Evolutionary conservation across 1,140 invertebrate species (phyloP), one percentile per base, ranked within the genome.

Genomic region (Drepana arcuata): DNA sequence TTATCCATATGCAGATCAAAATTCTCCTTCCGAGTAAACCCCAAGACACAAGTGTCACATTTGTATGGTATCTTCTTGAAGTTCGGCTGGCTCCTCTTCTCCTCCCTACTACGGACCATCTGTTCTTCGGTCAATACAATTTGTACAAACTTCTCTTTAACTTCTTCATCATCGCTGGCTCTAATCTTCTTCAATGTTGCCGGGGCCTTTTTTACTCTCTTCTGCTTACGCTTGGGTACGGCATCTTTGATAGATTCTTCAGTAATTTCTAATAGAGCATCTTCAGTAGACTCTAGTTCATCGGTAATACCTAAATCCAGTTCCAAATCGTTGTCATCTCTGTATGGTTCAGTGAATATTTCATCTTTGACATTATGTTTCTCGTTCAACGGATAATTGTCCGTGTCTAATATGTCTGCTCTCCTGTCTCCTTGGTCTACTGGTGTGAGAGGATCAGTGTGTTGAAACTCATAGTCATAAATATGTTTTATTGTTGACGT

Each of bases 11-110:
- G 68, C 6, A 42, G 12, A 2, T 50, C 31, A 46, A 37, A 57
- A 11, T 15, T 64, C 0, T 64, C 49, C 6, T 59, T 37, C n/a
- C 16, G 54, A 0, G 32, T 55, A 27, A 72, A 72, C 0, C 68
- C 64, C 0, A 66, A 35, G 0, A 72, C 65, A 50, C 68, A 72
- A 1, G 25, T 34, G 4, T 64, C 62, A 46, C 68, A 72, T 31
- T 72, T 69, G 14, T 32, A 69, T 0, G 57, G 55, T 14, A 62
- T 40, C 33, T 63, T 72, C 32, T 64, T 72, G 24, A 46, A 72
- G 37, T 72, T 72, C 0, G 57, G 49, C 0, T 60, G 57, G 15
- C 38, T 59, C 26, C 55, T 48, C 30, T 69, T 72, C 9, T 52
- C 34, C 35, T 69, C 59, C 50, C 65, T 64, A 25, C 35, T 47